Evolutionary conservation across 2,113 vertebrate genomes (phyloP), one percentile per base, ranked within the genome.

Genomic region (Opisthocomus hoazin): DNA sequence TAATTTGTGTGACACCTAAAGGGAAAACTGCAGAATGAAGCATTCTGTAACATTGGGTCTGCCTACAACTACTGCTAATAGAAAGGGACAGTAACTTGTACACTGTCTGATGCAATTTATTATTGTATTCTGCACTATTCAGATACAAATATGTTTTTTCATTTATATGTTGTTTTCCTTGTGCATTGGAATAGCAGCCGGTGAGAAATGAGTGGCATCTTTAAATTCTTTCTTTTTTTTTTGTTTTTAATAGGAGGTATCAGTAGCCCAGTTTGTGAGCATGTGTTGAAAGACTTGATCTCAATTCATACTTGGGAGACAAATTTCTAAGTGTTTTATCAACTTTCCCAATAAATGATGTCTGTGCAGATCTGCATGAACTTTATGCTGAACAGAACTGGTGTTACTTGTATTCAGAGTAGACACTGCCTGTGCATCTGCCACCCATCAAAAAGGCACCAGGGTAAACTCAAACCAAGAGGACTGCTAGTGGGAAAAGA

Each of bases 1-100:
- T 95, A 70, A 96, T 97, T 95, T 88, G 56, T 71, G 48, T 88
- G 92, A 78, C 69, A 85, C 69, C 68, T 89, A 60, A 93, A 97
- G 74, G 74, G 71, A 85, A 87, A 94, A 48, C 48, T 13, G 61
- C 63, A 24, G 45, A 29, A 26, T 37, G 79, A 76, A 21, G 41
- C 75, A 32, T 70, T 45, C 82, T 75, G 45, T 58, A 84, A 60
- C 17, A 2, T 18, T 23, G 71, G 34, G 7, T 36, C 69, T 71
- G 58, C 54, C 21, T 84, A 8, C 15, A 37, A 50, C 60, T 30
- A 4, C 41, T 5, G 5, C 37, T 95, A 95, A 97, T 79, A 26
- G 84, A 63, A 91, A 64, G 17, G 39, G 96, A 96, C 93, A 84
- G 87, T 8, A 86, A 80, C 75, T 82, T 95, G 79, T 82, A 57